Evolutionary conservation across 2,888 invertebrate species (phyloP), one percentile per base, ranked within the genome.

Genomic region (Melanostoma scalare): DNA sequence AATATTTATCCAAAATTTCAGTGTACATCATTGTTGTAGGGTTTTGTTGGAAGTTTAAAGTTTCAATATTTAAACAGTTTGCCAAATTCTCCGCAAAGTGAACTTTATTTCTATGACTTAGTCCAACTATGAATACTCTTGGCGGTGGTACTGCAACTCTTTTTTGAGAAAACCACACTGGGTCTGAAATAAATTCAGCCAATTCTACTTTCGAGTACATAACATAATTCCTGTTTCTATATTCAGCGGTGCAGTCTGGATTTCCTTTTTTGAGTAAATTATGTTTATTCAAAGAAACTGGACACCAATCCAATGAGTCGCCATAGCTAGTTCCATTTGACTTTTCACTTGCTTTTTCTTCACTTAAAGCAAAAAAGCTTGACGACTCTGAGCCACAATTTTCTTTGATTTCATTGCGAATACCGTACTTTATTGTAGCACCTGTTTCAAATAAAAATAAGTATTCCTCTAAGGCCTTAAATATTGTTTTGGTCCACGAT

Each of bases 241-340:
- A 93, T 86, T 92, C 92, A 0, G 92, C 90, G 30, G 91, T 88
- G 86, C 92, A 93, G 72, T 93, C 92, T 9, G 48, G 89, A 88
- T 93, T 93, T n/a, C 94, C 95, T 89, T 92, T 92, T 93, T 94
- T 93, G 30, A 95, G 88, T 6, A 94, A 90, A 50, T 92, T 91
- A 86, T 93, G 88, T 48, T 93, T 90, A 71, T 90, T 89, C 87
- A 92, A 93, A n/a, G 93, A 91, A 40, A 94, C 92, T 0, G 95
- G 95, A 87, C 95, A 95, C 87, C 92, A 95, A 86, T 91, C 87
- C 81, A 90, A 91, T 1, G 93, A 93, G 88, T 93, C 93, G n/a
- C 94, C 93, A 65, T 48, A 78, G 4, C 73, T 31, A 10, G 4
- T n/a, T 10, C 2, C 2, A 33, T 58, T n/a, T 9, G 38, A 31